phyloP scores from a whole-genome alignment of 1,140 invertebrate genomes.

The Hycleus phaleratus region DNA sequence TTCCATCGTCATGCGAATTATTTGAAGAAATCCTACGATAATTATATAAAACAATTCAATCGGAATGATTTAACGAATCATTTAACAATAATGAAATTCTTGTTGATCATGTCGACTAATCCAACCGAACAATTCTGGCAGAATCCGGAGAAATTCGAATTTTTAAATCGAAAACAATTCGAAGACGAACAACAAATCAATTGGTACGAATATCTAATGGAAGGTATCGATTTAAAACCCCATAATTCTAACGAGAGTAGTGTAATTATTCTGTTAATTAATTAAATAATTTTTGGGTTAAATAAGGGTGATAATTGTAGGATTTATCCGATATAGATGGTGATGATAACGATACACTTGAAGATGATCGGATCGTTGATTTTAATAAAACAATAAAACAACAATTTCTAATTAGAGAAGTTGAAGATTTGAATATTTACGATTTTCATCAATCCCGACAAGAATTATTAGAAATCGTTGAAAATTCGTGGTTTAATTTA shows the following conservation, averaged over 20 bases:
- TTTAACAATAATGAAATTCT: constrained; percentile 31
- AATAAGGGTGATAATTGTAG: no score
- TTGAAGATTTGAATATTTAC: no score
- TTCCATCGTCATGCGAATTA: constrained; percentile 28
- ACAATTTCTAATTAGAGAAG: no score
- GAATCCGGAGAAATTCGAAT: constrained; percentile 23
- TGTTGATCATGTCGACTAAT: constrained; percentile 30
- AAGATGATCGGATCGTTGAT: no score
- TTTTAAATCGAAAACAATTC: not conserved
- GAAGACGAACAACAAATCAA: constrained; percentile 27
- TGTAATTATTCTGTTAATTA: no score
- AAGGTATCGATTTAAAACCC: constrained; percentile 26
- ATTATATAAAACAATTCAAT: constrained; percentile 23
- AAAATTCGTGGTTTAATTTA: constrained; percentile 28
- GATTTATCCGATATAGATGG: no score
- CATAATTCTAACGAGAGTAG: no score
- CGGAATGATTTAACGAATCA: constrained; percentile 18
- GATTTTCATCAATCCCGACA: no score
- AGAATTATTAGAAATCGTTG: constrained; percentile 25
- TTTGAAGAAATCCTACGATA: constrained; percentile 26
- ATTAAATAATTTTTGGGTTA: no score
- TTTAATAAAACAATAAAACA: no score
- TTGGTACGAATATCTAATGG: constrained; percentile 34
- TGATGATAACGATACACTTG: no score
- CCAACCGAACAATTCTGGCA: constrained; percentile 35